Evolutionary conservation across 2,113 vertebrate genomes (phyloP), one percentile per base, ranked within the genome.

Genomic region (Cynoglossus semilaevis): DNA sequence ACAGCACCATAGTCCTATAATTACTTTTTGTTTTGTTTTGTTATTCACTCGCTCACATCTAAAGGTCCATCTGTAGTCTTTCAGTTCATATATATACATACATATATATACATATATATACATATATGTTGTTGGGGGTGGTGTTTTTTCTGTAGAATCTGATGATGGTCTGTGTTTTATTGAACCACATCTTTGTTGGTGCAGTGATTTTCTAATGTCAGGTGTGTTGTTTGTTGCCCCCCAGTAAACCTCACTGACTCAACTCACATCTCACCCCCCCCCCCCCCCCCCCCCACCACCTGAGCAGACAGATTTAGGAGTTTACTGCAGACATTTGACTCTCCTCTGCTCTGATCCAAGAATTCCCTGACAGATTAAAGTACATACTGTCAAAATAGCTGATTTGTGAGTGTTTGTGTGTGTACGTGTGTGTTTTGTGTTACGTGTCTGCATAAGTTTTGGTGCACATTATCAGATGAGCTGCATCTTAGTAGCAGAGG

Each of bases 351-450:
- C 67, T 83, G 78, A 75, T 73, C 67, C 69, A 79, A 56, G 58
- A 75, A 67, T 51, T 58, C 61, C 18, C 41, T 71, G 80, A 84
- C 82, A 83, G 82, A 84, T 89, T 86, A 87, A 77, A 77, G 74
- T 74, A 55, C 44, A 60, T 37, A 58, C 65, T 69, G 70, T 75
- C 73, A 77, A 58, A 74, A 59, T 63, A 69, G 66, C 56, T 62
- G 58, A 63, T 46, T 8, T 29, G 52, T 54, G 58, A 55, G 41
- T 61, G 59, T 54, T 50, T 58, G 47, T 38, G 54, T 54, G 51
- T 36, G 43, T 54, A 47, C 57, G 51, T 17, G 13, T 19, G 43
- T 19, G 38, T 56, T 40, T 56, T 15, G 22, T 56, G 34, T 41
- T 38, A 41, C 22, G 15, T 50, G 51, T 58, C 59, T 57, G 29